Percentiles rank a stretch among this genome's conserved stretches.
phyloP scores from a whole-genome alignment of 2,113 vertebrate species.

The Pygoscelis antarcticus region DNA sequence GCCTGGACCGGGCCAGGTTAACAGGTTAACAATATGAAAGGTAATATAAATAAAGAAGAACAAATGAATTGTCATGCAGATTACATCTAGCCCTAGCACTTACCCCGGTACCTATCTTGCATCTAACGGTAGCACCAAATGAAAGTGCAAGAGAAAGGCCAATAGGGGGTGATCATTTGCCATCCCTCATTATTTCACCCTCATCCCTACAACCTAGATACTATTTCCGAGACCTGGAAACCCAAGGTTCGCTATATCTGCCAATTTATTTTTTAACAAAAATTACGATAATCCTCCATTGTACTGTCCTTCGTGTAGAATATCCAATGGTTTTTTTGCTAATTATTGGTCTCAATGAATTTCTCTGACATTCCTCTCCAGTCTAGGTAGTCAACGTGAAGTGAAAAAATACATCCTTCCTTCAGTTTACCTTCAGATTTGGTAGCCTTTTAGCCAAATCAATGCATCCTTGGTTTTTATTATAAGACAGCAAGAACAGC shows the following conservation, averaged over 20 bases:
- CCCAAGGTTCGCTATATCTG: not conserved
- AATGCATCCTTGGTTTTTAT: not conserved
- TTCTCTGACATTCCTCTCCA: not conserved
- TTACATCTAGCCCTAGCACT: not conserved
- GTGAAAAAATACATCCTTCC: not conserved
- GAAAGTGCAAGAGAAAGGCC: not conserved
- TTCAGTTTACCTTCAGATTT: not conserved
- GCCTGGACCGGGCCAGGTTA: not conserved
- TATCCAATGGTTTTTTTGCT: fast-evolving
- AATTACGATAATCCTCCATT: not conserved
- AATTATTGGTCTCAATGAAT: not conserved
- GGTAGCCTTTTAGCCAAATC: not conserved
- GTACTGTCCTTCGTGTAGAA: not conserved
- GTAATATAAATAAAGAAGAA: not conserved
- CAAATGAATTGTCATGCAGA: not conserved
- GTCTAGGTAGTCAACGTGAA: not conserved
- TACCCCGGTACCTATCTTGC: too few species aligned
- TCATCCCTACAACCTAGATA: not conserved
- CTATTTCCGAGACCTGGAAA: not conserved
- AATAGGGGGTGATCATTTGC: not conserved
- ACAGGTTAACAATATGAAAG: not conserved
- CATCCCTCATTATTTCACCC: not conserved
- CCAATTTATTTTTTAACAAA: not conserved
- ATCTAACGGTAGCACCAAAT: not conserved
- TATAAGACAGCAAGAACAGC: not conserved